These are phyloP conservation scores for Eubasilissa regina DNA, from an alignment of 1,140 invertebrate species.

Conservation along the genomic window DNA sequence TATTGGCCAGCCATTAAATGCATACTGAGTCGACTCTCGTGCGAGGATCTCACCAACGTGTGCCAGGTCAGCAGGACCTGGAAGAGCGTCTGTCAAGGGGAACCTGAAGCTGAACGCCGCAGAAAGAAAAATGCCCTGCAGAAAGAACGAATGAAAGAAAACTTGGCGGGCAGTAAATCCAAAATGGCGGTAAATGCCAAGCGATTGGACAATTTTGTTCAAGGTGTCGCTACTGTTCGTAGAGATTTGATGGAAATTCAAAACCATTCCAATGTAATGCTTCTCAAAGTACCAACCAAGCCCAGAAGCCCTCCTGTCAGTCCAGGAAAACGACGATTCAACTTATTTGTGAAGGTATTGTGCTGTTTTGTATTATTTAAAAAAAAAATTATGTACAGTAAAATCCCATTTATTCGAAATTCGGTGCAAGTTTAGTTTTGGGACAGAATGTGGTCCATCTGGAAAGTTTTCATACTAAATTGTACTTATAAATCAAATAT, in stretches of 20 bases:
- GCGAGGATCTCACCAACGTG: constrained; percentile 67
- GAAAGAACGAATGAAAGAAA: constrained; percentile 64
- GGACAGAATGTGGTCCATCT: no score
- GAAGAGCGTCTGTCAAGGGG: constrained; percentile 64
- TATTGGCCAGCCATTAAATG: constrained; percentile 64
- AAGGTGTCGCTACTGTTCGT: background rate
- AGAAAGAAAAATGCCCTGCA: constrained; percentile 62
- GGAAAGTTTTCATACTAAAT: no score
- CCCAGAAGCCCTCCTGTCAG: constrained; percentile 67
- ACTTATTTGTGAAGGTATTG: constrained; percentile 69
- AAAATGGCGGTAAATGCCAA: background rate
- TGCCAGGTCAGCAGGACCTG: constrained; percentile 66
- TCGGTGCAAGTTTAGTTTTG: no score
- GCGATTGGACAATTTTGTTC: background rate
- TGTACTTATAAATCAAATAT: no score
- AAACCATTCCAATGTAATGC: constrained; percentile 62
- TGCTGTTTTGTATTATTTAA: no score
- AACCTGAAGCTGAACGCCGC: constrained; percentile 61
- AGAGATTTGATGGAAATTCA: constrained; percentile 66
- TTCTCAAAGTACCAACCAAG: constrained; percentile 43
- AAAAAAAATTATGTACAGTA: no score
- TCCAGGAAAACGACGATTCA: constrained; percentile 68
- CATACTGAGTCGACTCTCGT: constrained; percentile 65
- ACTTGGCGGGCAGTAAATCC: constrained; percentile 57
- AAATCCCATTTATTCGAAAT: no score